Conservation (phyloP, 2,888 invertebrate species). For the Dryomyza anilis region DNA sequence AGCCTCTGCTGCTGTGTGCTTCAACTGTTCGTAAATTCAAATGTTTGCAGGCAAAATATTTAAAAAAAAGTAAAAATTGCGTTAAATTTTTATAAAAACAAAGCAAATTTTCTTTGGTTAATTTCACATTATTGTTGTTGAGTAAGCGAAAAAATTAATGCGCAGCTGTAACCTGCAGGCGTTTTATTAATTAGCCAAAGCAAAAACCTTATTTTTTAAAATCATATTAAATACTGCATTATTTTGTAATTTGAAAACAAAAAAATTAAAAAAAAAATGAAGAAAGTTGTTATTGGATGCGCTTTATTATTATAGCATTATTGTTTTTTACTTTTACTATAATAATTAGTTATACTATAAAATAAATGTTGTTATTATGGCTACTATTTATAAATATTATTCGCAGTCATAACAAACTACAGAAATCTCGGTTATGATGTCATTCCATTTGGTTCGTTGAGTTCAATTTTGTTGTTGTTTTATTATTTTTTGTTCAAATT, state of each 20-base stretch:
- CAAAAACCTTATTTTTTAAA: no score
- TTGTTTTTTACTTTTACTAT: neutral
- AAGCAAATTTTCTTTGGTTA: neutral
- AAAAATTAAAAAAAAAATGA: neutral
- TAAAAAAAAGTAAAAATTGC: neutral
- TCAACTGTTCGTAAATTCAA: neutral
- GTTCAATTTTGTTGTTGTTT: conserved; percentile 6
- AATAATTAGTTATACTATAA: neutral
- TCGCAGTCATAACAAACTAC: neutral
- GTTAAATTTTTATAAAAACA: no score
- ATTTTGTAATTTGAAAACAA: neutral
- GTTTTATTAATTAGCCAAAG: no score
- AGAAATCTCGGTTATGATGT: conserved; percentile 30
- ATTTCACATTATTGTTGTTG: no score
- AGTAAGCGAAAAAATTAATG: no score
- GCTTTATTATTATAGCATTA: neutral
- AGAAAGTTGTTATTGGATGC: conserved; percentile 1
- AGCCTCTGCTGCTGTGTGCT: neutral
- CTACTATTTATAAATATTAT: neutral
- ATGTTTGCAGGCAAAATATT: neutral
- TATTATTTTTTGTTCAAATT: no score
- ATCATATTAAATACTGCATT: no score
- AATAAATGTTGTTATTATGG: conserved; percentile 6
- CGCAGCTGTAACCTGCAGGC: no score
- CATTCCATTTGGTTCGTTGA: conserved; percentile 23